Conservation (phyloP, 1,140 invertebrate species). For the Lepidurus arcticus region DNA sequence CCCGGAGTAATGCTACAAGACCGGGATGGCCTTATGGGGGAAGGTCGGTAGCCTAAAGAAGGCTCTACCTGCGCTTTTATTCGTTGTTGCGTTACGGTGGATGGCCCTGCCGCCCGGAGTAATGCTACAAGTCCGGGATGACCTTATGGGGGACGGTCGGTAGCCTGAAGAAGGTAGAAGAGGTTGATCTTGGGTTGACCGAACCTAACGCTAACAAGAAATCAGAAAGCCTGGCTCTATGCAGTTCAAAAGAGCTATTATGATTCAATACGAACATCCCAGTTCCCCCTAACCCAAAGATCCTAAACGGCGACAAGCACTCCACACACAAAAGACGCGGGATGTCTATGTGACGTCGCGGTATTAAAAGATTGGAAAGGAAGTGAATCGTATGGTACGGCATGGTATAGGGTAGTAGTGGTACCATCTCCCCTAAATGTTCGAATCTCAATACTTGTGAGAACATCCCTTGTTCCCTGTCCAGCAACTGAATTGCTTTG, state of each 20-base stretch:
- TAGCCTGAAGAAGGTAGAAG: too few relatives aligned
- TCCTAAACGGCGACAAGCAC: neutral
- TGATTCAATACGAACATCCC: neutral
- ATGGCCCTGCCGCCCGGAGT: too few relatives aligned
- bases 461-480: neutral
- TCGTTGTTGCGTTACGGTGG: too few relatives aligned
- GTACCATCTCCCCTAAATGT: neutral
- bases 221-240: neutral
- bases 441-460: neutral
- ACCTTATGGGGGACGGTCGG: too few relatives aligned
- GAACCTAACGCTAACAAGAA: neutral
- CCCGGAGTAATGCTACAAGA: too few relatives aligned
- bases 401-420: neutral
- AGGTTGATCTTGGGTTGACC: too few relatives aligned
- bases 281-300: neutral
- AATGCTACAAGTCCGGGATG: too few relatives aligned
- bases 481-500: neutral
- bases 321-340: neutral
- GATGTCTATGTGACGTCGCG: neutral
- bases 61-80: too few relatives aligned
- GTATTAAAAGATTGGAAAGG: neutral
- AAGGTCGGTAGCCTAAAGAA: too few relatives aligned
- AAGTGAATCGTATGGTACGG: neutral
- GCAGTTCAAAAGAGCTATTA: neutral
- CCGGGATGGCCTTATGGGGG: too few relatives aligned